phyloP scores from a whole-genome alignment of 1,140 invertebrate species.

The Diachasma alloeum region DNA sequence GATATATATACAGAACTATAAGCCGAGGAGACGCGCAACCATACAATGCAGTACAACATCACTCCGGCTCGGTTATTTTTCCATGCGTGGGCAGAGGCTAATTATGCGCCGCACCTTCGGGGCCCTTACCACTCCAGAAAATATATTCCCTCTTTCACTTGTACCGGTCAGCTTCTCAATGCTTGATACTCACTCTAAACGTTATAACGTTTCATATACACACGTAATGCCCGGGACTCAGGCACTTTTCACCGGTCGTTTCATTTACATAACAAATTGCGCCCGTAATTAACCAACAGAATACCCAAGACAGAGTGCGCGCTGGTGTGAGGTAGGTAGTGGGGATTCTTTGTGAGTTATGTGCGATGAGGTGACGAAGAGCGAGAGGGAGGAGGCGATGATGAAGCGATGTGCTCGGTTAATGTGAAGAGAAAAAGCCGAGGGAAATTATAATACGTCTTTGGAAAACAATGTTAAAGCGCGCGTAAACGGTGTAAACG shows the following conservation, averaged over 20 bases:
- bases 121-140: constrained; percentile 18
- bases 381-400: not conserved
- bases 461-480: constrained; percentile 21
- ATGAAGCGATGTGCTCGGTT: not conserved
- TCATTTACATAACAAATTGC: constrained; percentile 42
- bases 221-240: not conserved
- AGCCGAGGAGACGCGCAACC: constrained; percentile 5
- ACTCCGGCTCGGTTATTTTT: constrained; percentile 2
- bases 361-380: constrained; percentile 18
- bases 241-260: constrained; percentile 38
- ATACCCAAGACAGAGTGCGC: not conserved
- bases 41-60: constrained; percentile 15
- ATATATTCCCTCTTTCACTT: constrained; percentile 19
- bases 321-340: not conserved
- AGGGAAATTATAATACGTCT: constrained; percentile 3
- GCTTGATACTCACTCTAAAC: not conserved
- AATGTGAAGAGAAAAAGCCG: not conserved
- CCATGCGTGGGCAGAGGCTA: constrained; percentile 36
- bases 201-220: constrained; percentile 6
- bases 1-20: constrained; percentile 7
- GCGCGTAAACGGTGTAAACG: constrained; percentile 59
- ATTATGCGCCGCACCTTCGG: constrained; percentile 38
- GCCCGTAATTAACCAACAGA: constrained; percentile 35
- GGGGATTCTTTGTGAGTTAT: constrained; percentile 24
- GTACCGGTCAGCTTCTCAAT: not conserved